Conservation (phyloP, 2,113 vertebrate genomes). For the Propithecus coquereli region DNA sequence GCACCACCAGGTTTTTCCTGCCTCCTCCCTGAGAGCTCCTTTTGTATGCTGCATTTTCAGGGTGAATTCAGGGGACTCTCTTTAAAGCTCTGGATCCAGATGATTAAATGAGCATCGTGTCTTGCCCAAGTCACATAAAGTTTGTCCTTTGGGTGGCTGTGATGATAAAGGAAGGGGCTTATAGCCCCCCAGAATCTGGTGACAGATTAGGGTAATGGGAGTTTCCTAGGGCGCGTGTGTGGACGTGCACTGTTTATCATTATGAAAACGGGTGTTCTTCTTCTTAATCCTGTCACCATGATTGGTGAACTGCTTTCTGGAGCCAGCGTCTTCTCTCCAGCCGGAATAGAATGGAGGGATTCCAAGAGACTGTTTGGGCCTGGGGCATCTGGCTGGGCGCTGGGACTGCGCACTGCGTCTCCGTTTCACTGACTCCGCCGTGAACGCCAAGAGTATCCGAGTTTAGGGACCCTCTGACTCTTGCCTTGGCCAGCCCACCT, state of each 20-base stretch:
- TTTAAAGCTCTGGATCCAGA: neutral
- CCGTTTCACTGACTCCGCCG: neutral
- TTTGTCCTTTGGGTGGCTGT: neutral
- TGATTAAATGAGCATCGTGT: neutral
- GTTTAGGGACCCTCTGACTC: neutral
- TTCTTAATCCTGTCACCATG: neutral
- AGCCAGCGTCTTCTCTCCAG: neutral
- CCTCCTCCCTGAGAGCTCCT: neutral
- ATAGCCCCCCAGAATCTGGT: neutral
- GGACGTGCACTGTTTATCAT: neutral
- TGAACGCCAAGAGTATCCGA: no score
- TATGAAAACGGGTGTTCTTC: neutral
- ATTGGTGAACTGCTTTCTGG: neutral
- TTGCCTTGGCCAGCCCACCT: neutral
- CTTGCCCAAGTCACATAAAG: neutral
- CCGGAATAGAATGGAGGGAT: neutral
- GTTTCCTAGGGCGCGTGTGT: neutral
- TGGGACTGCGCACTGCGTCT: neutral
- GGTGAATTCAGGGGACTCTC: neutral
- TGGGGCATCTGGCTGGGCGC: neutral
- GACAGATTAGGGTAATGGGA: neutral
- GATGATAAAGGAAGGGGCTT: neutral
- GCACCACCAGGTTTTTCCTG: neutral
- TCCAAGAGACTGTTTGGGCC: neutral
- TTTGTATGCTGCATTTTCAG: neutral